Evolutionary conservation across 1,140 invertebrate genomes (phyloP).

Genomic region (Trigoniulus corallinus): DNA sequence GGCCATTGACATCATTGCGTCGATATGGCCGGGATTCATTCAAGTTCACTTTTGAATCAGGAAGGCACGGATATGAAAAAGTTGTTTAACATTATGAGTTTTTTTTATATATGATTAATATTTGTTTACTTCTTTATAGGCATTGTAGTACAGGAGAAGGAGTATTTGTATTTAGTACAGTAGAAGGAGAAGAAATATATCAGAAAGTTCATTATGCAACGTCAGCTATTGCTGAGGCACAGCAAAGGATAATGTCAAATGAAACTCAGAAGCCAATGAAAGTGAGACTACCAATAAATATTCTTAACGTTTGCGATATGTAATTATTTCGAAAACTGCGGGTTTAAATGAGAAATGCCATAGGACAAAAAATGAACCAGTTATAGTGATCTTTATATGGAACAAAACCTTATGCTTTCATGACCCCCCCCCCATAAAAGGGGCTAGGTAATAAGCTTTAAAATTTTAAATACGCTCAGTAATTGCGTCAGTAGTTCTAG

Average conservation of each 20-base stretch:
- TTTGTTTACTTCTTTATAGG: constrained; percentile 10
- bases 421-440: too few species aligned
- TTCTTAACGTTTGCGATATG: too few species aligned
- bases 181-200: constrained; percentile 22
- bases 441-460: too few species aligned
- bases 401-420: too few species aligned
- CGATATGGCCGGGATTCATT: constrained; percentile 21
- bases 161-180: constrained; percentile 23
- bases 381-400: too few species aligned
- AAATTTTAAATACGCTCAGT: too few species aligned
- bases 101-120: neutral
- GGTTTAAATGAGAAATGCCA: too few species aligned
- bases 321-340: too few species aligned
- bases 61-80: too few species aligned
- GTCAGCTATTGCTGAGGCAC: constrained; percentile 21
- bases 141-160: constrained; percentile 24
- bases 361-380: too few species aligned
- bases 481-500: too few species aligned
- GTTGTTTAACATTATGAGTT: constrained; percentile 1
- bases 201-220: constrained; percentile 23
- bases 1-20: constrained; percentile 21
- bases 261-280: neutral
- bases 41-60: constrained; percentile 25
- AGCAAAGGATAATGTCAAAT: constrained; percentile 13
- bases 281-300: too few species aligned